Conservation (phyloP, 2,888 invertebrate species). For the Apeira syringaria region DNA sequence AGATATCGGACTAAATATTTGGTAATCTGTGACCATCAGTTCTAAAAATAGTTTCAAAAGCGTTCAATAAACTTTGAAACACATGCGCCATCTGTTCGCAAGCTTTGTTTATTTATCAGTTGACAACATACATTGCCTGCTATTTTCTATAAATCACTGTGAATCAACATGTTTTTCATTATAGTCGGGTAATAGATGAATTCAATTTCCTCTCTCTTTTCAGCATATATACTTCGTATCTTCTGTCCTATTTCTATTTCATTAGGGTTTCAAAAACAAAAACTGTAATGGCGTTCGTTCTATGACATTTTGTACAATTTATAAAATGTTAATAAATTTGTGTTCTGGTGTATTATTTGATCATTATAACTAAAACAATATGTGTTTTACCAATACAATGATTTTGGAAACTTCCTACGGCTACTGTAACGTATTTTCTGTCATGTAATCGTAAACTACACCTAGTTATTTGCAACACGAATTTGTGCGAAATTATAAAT, state of each 20-base stretch:
- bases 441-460: conserved; percentile 27
- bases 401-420: conserved; percentile 17
- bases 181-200: conserved; percentile 42
- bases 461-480: conserved; percentile 32
- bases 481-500: conserved; percentile 1
- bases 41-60: conserved; percentile 68
- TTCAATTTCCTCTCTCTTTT: conserved; percentile 42
- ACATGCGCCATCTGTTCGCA: conserved; percentile 67
- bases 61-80: conserved; percentile 75
- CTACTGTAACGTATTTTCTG: conserved; percentile 23
- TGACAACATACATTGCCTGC: conserved; percentile 29
- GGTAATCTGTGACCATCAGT: neutral
- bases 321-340: conserved; percentile 49
- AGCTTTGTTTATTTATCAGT: conserved; percentile 7
- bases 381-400: conserved; percentile 27
- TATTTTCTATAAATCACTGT: conserved; percentile 16
- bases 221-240: conserved; percentile 10
- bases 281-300: conserved; percentile 66
- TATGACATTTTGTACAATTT: conserved; percentile 66
- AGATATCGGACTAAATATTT: too few relatives aligned
- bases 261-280: conserved; percentile 48
- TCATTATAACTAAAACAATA: conserved; percentile 60
- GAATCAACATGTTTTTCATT: conserved; percentile 32
- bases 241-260: conserved; percentile 51
- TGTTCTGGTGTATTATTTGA: conserved; percentile 42